Evolutionary conservation across 2,797 vertebrate species (phyloP), one percentile per base, ranked within the genome.

Genomic region (Ibycter americanus): DNA sequence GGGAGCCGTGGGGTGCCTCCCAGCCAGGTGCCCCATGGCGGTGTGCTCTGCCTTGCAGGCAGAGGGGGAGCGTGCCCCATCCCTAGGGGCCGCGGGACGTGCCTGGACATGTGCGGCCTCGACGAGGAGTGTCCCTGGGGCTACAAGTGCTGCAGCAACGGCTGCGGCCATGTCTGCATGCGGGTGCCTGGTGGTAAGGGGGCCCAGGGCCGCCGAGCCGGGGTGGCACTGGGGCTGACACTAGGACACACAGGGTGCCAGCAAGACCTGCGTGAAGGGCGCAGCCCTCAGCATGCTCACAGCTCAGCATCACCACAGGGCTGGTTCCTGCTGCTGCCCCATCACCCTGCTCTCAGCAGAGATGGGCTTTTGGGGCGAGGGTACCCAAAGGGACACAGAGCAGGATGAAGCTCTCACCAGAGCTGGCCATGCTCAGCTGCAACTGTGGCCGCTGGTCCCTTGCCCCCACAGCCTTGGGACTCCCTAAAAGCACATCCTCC

Each of bases 401-500:
- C 1, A 1, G 49, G 32, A 36, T 10, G 44, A 83, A 82, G 25
- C 27, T 83, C 52, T 77, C 15, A 4, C 54, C 71, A 78, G 70
- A 67, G 34, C 34, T 0, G 1, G 42, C 46, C 1, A 0, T 25
- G 56, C 51, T 51, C 25, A 29, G 42, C 21, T 3, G 31, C 16
- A 38, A 31, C 19, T 0, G 0, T 8, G 25, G 54, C 47, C 6
- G 2, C 42, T 0, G 1, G 36, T 31, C 18, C 27, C 54, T 40
- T 5, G 0, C 4, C 27, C 26, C 31, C 0, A 0, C 42, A 55
- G 59, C n/a, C 44, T 32, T 0, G 0, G 34, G n/a, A 17, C 17
- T 71, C 61, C 61, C 83, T 78, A 71, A 87, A 87, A 61, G 9
- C 26, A 49, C 3, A 3, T 63, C 16, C 29, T 89, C 44, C 47